Conservation (phyloP, 2,888 invertebrate species). For the Luffia ferchaultella region DNA sequence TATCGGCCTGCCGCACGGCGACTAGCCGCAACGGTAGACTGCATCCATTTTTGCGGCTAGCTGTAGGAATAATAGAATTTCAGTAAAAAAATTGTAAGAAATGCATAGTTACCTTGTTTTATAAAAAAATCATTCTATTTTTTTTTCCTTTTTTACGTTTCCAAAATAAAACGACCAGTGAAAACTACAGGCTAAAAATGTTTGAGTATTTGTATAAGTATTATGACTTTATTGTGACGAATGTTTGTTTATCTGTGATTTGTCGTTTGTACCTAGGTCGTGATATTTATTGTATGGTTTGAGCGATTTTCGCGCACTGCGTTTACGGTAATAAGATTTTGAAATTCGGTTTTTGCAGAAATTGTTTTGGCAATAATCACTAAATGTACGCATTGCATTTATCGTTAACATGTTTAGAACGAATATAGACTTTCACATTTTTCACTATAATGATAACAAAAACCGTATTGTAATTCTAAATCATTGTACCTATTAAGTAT, state of each 20-base stretch:
- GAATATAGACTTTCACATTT: neutral
- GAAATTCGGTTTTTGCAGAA: no score
- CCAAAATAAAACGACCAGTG: neutral
- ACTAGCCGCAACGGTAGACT: no score
- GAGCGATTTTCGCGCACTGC: no score
- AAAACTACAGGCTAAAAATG: neutral
- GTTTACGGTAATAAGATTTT: no score
- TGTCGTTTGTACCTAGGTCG: constrained; percentile 43
- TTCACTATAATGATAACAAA: neutral
- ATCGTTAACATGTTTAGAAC: neutral
- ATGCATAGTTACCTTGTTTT: no score
- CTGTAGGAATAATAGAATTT: no score
- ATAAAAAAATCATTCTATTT: no score
- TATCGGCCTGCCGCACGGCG: no score
- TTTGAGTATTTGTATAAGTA: neutral
- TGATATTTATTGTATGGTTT: no score
- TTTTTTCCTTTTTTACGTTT: no score
- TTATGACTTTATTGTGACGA: constrained; percentile 17
- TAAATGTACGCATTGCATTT: neutral
- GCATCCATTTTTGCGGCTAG: no score
- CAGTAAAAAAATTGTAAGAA: no score
- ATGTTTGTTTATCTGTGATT: constrained; percentile 60
- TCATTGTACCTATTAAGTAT: neutral
- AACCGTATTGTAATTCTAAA: neutral
- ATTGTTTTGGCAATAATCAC: neutral